Conservation (phyloP, 2,113 vertebrate species). For the Crypturellus undulatus region DNA sequence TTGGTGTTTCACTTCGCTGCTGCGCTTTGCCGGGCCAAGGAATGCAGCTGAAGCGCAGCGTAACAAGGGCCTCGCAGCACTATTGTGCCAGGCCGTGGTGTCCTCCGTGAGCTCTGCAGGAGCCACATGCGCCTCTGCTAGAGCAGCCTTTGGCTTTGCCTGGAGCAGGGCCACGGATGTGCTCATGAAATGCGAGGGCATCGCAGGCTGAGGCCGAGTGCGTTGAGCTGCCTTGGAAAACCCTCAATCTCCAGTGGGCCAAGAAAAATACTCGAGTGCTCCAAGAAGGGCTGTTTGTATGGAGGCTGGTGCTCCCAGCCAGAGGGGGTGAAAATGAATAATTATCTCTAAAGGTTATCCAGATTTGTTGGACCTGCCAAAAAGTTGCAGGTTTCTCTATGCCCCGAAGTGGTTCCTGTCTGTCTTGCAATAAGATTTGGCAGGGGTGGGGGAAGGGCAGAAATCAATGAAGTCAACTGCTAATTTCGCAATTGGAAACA, state of each 20-base stretch:
- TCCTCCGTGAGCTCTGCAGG: background rate
- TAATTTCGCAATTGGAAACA: conserved; percentile 9
- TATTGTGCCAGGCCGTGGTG: conserved; percentile 24
- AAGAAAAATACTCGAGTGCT: background rate
- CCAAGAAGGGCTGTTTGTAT: background rate
- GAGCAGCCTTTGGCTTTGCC: background rate
- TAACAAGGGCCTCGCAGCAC: conserved; percentile 23
- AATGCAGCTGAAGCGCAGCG: conserved; percentile 43
- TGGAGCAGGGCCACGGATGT: background rate
- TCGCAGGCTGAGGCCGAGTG: background rate
- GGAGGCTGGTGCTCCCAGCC: background rate
- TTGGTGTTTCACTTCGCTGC: conserved; percentile 52
- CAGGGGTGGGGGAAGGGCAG: background rate
- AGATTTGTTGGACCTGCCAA: background rate
- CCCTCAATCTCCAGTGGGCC: background rate
- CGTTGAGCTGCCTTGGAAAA: background rate
- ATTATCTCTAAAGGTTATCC: conserved; percentile 3
- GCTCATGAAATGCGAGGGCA: background rate
- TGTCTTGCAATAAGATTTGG: background rate
- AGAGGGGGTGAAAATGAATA: conserved; percentile 6
- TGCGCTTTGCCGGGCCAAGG: conserved; percentile 54
- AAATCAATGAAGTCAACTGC: background rate
- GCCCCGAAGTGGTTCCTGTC: background rate
- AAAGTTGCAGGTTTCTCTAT: background rate
- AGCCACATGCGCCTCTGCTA: fast-evolving